Evolutionary conservation across 2,797 vertebrate genomes (phyloP), one percentile per base, ranked within the genome.

Genomic region (Channallabes apus): DNA sequence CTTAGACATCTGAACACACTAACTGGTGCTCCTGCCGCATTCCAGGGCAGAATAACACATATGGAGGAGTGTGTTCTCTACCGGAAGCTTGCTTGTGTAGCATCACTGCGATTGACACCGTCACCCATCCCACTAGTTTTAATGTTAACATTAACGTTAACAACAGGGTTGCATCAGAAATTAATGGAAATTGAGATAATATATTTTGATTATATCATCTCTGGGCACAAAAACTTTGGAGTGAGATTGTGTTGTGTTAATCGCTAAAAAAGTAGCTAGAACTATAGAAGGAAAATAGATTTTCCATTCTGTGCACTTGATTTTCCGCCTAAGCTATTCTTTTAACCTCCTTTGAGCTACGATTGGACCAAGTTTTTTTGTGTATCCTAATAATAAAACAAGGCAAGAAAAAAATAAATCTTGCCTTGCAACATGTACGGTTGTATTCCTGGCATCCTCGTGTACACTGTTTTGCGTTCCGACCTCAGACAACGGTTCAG

Each of bases 401-500:
- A 72, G 9, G 22, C 67, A 14, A 14, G 7, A 68, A 68, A 32
- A 61, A 68, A 35, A n/a, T 32, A 4, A 41, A 22, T 46, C 22
- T 71, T 75, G 15, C n/a, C 29, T 4, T 56, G 15, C 72, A 76
- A 24, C 35, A 79, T 38, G 56, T 24, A 14, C 7, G 1, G 24
- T 51, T 29, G 9, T n/a, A 27, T 46, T 79, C 46, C 24, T 18
- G 59, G 35, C 24, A 4, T 46, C 59, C 17, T 64, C 61, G 2
- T 18, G 35, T 6, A 80, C 61, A 12, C 61, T 15, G 78, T 65
- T 80, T 51, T 65, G 38, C 2, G n/a, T 80, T 80, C 17, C 12
- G 59, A 80, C 78, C 78, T 80, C 61, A 6, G 64, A 80, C 58
- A 79, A 79, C 41, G 35, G 58, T 62, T 79, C 59, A 27, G 32